Evolutionary conservation across 2,113 vertebrate genomes (phyloP).

Genomic region (Perccottus glenii): DNA sequence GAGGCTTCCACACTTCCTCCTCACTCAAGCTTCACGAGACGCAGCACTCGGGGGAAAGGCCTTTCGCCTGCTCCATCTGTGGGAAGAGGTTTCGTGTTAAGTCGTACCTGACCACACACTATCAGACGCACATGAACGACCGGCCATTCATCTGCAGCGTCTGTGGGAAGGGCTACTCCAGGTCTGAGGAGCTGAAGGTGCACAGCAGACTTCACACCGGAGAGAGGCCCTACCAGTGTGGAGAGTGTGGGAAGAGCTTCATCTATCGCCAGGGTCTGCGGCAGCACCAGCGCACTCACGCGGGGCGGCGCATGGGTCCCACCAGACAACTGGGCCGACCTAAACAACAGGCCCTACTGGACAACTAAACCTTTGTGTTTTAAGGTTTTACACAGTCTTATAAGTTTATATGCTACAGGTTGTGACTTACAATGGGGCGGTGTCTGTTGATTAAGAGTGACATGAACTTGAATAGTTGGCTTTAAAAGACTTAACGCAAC

Average conservation of each 20-base stretch:
- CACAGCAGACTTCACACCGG: constrained; percentile 79
- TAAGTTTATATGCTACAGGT: too few species aligned
- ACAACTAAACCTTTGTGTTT: constrained; percentile 30
- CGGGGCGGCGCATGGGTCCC: constrained; percentile 62
- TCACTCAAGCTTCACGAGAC: constrained; percentile 68
- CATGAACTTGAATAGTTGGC: too few species aligned
- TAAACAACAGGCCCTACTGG: constrained; percentile 53
- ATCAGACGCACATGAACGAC: constrained; percentile 68
- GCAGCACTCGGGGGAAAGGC: constrained; percentile 64
- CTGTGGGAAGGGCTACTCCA: constrained; percentile 80
- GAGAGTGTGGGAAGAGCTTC: constrained; percentile 70
- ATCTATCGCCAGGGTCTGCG: constrained; percentile 70
- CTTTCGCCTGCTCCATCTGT: constrained; percentile 69
- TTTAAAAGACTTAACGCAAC: too few species aligned
- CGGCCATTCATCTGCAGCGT: constrained; percentile 70
- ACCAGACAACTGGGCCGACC: constrained; percentile 69
- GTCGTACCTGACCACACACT: constrained; percentile 66
- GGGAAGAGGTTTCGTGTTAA: constrained; percentile 67
- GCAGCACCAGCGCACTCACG: constrained; percentile 69
- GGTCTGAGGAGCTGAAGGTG: constrained; percentile 74
- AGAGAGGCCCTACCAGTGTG: constrained; percentile 69
- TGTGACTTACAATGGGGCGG: too few species aligned
- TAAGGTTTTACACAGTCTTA: too few species aligned
- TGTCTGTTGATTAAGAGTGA: too few species aligned
- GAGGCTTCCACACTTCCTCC: constrained; percentile 59